Evolutionary conservation across 2,113 vertebrate species (phyloP).

Genomic region (Antechinus stuartii): DNA sequence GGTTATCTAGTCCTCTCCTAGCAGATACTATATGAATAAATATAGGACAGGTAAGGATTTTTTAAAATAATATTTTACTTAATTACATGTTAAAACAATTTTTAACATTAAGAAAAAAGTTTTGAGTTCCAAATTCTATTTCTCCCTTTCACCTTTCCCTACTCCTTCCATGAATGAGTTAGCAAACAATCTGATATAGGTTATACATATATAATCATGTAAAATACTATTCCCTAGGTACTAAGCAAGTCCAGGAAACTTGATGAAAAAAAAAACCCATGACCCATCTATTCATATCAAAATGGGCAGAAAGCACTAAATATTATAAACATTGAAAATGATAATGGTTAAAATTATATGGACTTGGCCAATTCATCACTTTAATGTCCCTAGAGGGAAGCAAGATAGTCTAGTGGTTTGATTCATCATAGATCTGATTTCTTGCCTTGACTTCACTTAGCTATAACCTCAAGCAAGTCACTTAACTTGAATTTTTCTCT

Average conservation of each 20-base stretch:
- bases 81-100: not conserved
- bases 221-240: not conserved
- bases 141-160: not conserved
- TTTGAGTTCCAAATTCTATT: not conserved
- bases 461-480: not conserved
- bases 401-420: not conserved
- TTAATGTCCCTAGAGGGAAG: not conserved
- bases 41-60: not conserved
- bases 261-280: not conserved
- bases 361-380: not conserved
- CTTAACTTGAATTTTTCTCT: not conserved
- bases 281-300: not conserved
- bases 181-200: not conserved
- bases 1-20: not conserved
- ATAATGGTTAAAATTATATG: not conserved
- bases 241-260: not conserved
- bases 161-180: not conserved
- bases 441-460: not conserved
- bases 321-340: not conserved
- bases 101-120: not conserved
- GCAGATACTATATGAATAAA: not conserved
- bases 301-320: not conserved
- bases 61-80: not conserved
- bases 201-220: not conserved
- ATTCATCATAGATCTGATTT: constrained; percentile 1